Base-by-base conservation (phyloP, 2,888 invertebrate species). In the Acanthopleura granulata region DNA sequence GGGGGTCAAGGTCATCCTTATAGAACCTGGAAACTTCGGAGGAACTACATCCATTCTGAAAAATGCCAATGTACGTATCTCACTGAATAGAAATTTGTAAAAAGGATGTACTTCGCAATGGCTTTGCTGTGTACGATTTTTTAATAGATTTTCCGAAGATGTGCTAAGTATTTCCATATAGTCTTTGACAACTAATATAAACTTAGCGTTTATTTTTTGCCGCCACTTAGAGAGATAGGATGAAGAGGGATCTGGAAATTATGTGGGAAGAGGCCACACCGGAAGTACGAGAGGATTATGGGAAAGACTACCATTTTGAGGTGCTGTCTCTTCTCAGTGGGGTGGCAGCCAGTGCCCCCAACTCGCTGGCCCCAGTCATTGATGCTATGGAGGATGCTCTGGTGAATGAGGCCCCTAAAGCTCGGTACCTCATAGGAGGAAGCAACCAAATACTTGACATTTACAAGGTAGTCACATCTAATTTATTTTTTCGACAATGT, bases 31-130 rank as follows among this genome's bases (percentile, higher is more conserved):
- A 15, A 77, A 82, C 77, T 86, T 82, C 78, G 83, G 80, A 12
- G 94, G 81, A 61, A 79, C 75, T n/a, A 83, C 83, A n/a, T 72
- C 66, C 29, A 66, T 66, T 27, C 18, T 27, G 16, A 66, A 66
- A 66, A 27, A 66, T 27, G 25, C 6, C 4, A 66, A 66, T 25
- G 66, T 66, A 27, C 18, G 66, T 66, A 27, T 22, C n/a, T n/a
- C n/a, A n/a, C n/a, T n/a, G n/a, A n/a, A n/a, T n/a, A n/a, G n/a
- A n/a, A n/a, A n/a, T n/a, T n/a, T n/a, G n/a, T n/a, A n/a, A n/a
- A n/a, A n/a, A n/a, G n/a, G n/a, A n/a, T n/a, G n/a, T n/a, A n/a
- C n/a, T n/a, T n/a, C n/a, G n/a, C n/a, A n/a, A n/a, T n/a, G n/a
- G n/a, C n/a, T n/a, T n/a, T n/a, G n/a, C n/a, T n/a, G n/a, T n/a